A percentile compares a stretch with the other conserved stretches of the same genome.
These are phyloP conservation scores for Synergus laeviventris DNA, from an alignment of 2,888 invertebrate species.

Conservation along the genomic window DNA sequence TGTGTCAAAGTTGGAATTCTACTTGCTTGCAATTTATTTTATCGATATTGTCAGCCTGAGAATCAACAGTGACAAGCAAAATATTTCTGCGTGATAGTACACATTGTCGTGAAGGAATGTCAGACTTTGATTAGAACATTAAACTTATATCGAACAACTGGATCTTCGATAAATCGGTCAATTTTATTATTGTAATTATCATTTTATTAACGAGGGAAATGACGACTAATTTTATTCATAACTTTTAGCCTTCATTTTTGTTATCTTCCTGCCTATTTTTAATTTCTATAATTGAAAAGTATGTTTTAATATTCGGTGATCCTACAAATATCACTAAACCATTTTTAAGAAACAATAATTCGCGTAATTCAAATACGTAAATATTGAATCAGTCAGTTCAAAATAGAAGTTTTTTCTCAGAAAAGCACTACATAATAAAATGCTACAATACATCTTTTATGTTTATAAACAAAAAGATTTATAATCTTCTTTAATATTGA, in stretches of 20 bases:
- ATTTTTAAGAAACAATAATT: too few relatives aligned
- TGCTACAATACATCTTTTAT: neutral
- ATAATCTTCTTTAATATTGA: neutral
- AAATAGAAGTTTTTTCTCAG: too few relatives aligned
- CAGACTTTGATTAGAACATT: conserved; percentile 7
- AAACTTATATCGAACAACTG: neutral
- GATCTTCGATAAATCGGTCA: neutral
- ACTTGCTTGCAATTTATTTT: neutral
- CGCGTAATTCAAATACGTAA: too few relatives aligned
- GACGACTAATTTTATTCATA: too few relatives aligned
- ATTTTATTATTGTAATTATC: too few relatives aligned
- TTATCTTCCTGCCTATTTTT: too few relatives aligned
- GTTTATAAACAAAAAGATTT: neutral
- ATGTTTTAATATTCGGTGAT: too few relatives aligned
- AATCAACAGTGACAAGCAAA: conserved; percentile 12
- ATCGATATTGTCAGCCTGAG: neutral
- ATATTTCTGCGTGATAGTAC: conserved; percentile 10
- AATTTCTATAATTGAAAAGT: too few relatives aligned
- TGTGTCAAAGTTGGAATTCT: conserved; percentile 5
- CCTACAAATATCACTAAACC: too few relatives aligned
- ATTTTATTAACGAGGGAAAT: too few relatives aligned
- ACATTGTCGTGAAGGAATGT: neutral
- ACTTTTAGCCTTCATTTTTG: too few relatives aligned
- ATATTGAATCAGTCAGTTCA: too few relatives aligned
- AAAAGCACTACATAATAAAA: neutral